phyloP scores from a whole-genome alignment of 2,113 vertebrate species.

The Clarias macrocephalus region DNA sequence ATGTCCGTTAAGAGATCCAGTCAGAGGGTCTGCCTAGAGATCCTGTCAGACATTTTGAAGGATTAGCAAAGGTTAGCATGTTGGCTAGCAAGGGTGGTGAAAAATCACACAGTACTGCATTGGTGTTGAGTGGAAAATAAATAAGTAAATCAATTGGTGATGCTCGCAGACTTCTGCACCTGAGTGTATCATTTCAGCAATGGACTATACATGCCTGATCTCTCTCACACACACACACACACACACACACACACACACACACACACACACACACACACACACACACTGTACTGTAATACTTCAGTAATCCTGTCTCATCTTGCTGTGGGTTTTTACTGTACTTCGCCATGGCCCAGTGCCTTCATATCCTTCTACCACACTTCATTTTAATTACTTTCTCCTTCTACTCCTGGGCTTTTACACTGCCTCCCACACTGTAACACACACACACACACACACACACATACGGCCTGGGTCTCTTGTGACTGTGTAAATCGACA shows the following conservation, averaged over 20 bases:
- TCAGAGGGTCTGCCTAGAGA: background rate
- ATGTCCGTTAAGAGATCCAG: background rate
- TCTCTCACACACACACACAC: too few species aligned
- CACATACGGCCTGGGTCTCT: conserved; percentile 9
- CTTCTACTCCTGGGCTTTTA: conserved; percentile 37
- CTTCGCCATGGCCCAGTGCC: conserved; percentile 30
- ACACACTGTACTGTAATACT: conserved; percentile 26
- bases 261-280: conserved; percentile 21
- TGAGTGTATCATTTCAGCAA: background rate
- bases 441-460: conserved; percentile 32
- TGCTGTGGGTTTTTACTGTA: conserved; percentile 34
- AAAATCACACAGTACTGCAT: background rate
- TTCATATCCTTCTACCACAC: conserved; percentile 33
- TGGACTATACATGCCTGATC: background rate
- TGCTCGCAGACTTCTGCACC: background rate
- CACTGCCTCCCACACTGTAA: conserved; percentile 30
- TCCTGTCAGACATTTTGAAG: background rate
- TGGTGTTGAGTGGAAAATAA: background rate
- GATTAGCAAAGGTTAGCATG: background rate
- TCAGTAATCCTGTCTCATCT: conserved; percentile 36
- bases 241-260: conserved; percentile 14
- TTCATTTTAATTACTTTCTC: conserved; percentile 57
- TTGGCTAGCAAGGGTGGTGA: background rate
- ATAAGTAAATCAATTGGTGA: background rate
- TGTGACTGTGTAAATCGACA: conserved; percentile 42